Evolutionary conservation across 2,797 vertebrate species (phyloP), one percentile per base, ranked within the genome.

Genomic region (Poecilia velifera): DNA sequence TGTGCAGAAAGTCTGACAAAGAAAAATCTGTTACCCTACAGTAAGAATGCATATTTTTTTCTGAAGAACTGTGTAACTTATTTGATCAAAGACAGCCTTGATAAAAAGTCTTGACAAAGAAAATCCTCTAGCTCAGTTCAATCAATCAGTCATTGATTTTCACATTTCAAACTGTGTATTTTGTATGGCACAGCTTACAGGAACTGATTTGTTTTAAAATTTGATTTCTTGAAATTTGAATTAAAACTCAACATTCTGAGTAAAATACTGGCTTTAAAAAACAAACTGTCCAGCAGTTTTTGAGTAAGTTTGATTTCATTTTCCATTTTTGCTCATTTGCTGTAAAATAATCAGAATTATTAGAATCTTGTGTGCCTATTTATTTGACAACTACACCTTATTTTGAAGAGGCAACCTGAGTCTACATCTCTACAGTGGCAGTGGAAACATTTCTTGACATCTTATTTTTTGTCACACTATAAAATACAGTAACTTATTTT

Each of bases 1-100:
- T 74, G 6, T 31, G 55, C 34, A 68, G 85, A 76, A 59, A 73
- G 12, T 76, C 76, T n/a, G 45, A 59, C 39, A 55, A 62, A 57
- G 86, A 78, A 59, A 39, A 43, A 86, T 82, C 31, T 72, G 81
- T 87, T 81, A 76, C 83, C 28, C 22, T 39, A 78, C 73, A 31
- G n/a, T 73, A 55, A 74, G 81, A 72, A 71, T 47, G 14, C 57
- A 45, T 73, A 77, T 84, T 81, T 80, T 9, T 59, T 59, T 59
- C 55, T 14, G 12, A 59, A 13, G n/a, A 31, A 28, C 55, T 28
- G 68, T 79, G 82, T 62, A 62, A 75, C 16, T 77, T 72, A 74
- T 75, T 74, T 75, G 68, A 80, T 85, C 76, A 72, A 77, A 76
- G 66, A 79, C 64, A 68, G 74, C 16, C 46, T 85, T 47, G 53